These are phyloP conservation scores for Stenodera caucasica DNA, from an alignment of 2,888 invertebrate genomes.

Conservation along the genomic window DNA sequence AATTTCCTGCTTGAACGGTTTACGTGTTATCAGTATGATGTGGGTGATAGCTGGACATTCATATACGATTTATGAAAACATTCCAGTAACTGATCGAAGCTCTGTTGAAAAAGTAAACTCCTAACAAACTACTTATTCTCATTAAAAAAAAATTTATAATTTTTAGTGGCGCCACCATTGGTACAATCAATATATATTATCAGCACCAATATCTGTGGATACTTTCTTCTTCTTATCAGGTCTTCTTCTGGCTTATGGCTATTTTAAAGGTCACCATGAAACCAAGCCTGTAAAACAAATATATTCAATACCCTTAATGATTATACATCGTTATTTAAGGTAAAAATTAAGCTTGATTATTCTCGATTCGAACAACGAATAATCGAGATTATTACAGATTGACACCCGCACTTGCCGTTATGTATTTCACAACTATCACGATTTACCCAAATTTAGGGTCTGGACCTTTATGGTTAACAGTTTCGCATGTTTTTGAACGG, in stretches of 20 bases:
- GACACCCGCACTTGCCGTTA: slow-evolving; percentile 52
- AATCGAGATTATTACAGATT: slow-evolving; percentile 21
- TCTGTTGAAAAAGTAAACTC: background rate
- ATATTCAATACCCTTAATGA: slow-evolving; percentile 22
- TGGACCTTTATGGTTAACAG: slow-evolving; percentile 53
- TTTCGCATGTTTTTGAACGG: slow-evolving; percentile 15
- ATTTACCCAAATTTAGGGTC: slow-evolving; percentile 52
- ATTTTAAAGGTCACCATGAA: slow-evolving; percentile 42
- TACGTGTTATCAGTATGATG: slow-evolving; percentile 42
- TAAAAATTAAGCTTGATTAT: too few species aligned
- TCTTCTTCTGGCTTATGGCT: slow-evolving; percentile 59
- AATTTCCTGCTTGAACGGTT: slow-evolving; percentile 38
- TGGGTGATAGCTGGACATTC: slow-evolving; percentile 45
- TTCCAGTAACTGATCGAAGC: background rate
- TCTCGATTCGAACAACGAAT: background rate
- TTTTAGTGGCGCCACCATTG: slow-evolving; percentile 49
- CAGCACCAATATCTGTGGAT: slow-evolving; percentile 63
- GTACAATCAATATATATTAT: slow-evolving; percentile 42
- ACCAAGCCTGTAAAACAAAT: slow-evolving; percentile 14
- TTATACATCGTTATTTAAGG: slow-evolving; percentile 30
- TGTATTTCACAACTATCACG: slow-evolving; percentile 52
- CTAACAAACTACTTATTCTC: background rate
- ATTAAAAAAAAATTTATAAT: background rate
- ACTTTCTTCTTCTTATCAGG: slow-evolving; percentile 68
- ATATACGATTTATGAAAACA: slow-evolving; percentile 14